Conservation (phyloP, 92 coral and sea anemone genomes). For the Umimayanthus chanpuru region DNA sequence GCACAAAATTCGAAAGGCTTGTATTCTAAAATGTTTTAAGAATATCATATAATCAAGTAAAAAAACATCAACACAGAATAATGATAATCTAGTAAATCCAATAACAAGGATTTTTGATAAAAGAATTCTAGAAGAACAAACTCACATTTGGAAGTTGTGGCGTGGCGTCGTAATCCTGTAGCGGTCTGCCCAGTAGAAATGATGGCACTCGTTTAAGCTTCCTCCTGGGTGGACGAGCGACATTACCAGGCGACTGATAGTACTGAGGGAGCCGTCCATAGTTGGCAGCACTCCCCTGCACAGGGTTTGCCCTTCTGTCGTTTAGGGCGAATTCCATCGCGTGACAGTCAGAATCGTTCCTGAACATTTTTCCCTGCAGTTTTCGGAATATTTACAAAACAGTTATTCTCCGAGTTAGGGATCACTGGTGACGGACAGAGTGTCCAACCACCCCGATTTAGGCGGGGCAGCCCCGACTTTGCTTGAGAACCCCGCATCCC, state of each 20-base stretch:
- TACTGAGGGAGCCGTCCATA: background rate
- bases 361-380: constrained; percentile 30
- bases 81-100: background rate
- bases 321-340: constrained; percentile 11
- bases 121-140: background rate
- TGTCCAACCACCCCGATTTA: too few relatives aligned
- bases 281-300: background rate
- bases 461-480: too few relatives aligned
- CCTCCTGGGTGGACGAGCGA: background rate
- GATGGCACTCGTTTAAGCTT: constrained; percentile 56
- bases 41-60: background rate
- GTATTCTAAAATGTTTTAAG: too few relatives aligned
- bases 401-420: background rate
- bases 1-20: too few relatives aligned
- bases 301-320: background rate
- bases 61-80: background rate
- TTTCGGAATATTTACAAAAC: background rate
- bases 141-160: constrained; percentile 27
- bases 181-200: constrained; percentile 69
- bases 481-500: too few relatives aligned
- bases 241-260: background rate
- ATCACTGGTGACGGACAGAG: background rate
- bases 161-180: constrained; percentile 79
- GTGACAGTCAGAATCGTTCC: background rate
- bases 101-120: background rate